Base-by-base conservation (phyloP, 2,797 vertebrate genomes). In the Paguma larvata region DNA sequence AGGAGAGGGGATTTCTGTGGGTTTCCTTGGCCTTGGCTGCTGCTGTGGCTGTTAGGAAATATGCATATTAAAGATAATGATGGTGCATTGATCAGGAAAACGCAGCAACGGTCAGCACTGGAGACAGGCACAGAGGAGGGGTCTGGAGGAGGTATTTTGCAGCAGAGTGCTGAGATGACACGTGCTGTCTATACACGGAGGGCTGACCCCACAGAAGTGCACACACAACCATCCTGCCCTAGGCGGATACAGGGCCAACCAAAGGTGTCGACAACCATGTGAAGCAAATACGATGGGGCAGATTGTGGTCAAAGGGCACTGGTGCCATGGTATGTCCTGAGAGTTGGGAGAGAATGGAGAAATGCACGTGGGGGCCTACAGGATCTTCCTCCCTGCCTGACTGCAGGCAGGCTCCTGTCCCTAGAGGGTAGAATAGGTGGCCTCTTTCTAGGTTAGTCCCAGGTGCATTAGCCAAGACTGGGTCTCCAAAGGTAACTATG, bases 21-120 rank as follows among this genome's bases (percentile, higher is more conserved):
- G 88, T 67, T 70, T 62, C 12, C 51, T 84, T 67, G 63, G 21
- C 21, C 23, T 89, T 72, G 56, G 41, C 73, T 90, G 30, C 14
- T 62, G 25, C 63, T 44, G 15, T 73, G 85, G 62, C 25, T 73
- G 67, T 75, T 32, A 84, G 68, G 62, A 70, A 93, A 77, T 59
- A 41, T 10, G 72, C n/a, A 63, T 21, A 53, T 62, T 70, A 59
- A 77, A 89, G 93, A 96, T 70, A 95, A 94, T 0, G n/a, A 56
- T n/a, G 41, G n/a, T 32, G 19, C 23, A 30, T 63, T 94, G 95
- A 91, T 91, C 96, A 79, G 78, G 27, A 32, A 30, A 67, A 44
- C 85, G 21, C 85, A 83, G 21, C 90, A 73, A 75, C 23, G 32
- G 15, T 65, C 25, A 51, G 46, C 67, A 44, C 32, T 27, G 27